phyloP scores from a whole-genome alignment of 2,797 vertebrate species.

The Botia almorhae region DNA sequence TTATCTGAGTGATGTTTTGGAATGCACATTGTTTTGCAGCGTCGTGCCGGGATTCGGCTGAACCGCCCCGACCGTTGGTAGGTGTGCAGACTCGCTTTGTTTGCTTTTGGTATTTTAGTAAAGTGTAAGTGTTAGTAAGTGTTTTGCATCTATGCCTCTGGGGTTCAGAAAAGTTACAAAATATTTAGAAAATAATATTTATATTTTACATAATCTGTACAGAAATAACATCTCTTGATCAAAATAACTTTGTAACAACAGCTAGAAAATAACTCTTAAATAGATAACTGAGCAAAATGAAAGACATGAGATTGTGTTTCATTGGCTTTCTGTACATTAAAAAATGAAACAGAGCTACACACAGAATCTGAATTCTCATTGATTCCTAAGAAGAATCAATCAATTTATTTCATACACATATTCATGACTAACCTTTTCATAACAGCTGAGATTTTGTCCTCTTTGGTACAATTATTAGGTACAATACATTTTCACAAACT shows the following conservation, averaged over 20 bases:
- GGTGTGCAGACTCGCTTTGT: conserved; percentile 69
- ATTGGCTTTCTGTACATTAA: conserved; percentile 90
- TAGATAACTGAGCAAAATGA: conserved; percentile 90
- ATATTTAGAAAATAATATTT: conserved; percentile 83
- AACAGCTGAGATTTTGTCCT: conserved; percentile 94
- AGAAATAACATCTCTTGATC: conserved; percentile 93
- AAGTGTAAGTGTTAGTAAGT: conserved; percentile 23
- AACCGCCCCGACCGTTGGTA: conserved; percentile 63
- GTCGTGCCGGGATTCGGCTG: conserved; percentile 43
- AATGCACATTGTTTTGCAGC: conserved; percentile 49
- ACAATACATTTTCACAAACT: conserved; percentile 96
- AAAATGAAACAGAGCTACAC: conserved; percentile 81
- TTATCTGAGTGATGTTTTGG: conserved; percentile 68
- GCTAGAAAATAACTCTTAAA: conserved; percentile 94
- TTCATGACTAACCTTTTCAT: conserved; percentile 84
- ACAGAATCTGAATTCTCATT: conserved; percentile 85
- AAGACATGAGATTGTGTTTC: conserved; percentile 82
- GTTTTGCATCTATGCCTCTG: conserved; percentile 58
- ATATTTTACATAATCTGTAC: conserved; percentile 98
- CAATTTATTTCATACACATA: conserved; percentile 81
- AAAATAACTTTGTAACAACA: conserved; percentile 95
- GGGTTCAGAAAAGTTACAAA: conserved; percentile 61
- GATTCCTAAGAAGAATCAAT: conserved; percentile 81
- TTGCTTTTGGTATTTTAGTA: conserved; percentile 68
- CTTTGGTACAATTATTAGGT: conserved; percentile 99